Conservation (phyloP, 1,140 invertebrate species). For the Marisa cornuarietis region DNA sequence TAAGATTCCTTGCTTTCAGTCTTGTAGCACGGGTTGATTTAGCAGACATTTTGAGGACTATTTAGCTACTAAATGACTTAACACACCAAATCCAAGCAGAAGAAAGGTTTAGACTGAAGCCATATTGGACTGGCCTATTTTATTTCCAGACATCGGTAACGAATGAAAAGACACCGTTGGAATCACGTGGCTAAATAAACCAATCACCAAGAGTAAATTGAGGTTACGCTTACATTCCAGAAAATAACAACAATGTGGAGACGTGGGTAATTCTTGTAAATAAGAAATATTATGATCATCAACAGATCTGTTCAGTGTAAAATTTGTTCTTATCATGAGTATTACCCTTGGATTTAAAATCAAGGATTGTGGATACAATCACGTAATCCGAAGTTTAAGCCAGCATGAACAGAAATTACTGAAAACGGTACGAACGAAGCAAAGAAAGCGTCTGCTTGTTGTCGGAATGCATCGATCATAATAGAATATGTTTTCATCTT, state of each 20-base stretch:
- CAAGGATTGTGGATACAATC: background rate
- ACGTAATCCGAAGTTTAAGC: constrained; percentile 4
- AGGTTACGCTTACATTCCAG: constrained; percentile 11
- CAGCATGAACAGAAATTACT: constrained; percentile 10
- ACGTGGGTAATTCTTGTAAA: no score
- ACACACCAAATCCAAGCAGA: constrained; percentile 27
- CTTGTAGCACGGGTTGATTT: constrained; percentile 52
- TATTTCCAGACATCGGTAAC: constrained; percentile 41
- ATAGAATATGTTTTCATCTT: no score
- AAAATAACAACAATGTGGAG: constrained; percentile 5
- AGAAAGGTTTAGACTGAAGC: constrained; percentile 41
- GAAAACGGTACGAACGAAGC: constrained; percentile 8
- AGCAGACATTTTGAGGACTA: constrained; percentile 51
- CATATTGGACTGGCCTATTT: constrained; percentile 55
- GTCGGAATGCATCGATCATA: no score
- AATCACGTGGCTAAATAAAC: constrained; percentile 47
- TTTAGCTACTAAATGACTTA: constrained; percentile 11
- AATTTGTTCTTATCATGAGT: background rate
- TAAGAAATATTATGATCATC: no score
- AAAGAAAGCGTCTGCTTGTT: no score
- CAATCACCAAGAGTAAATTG: constrained; percentile 39
- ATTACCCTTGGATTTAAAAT: constrained; percentile 10
- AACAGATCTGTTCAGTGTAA: no score
- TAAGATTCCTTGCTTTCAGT: constrained; percentile 51
- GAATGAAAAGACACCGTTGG: constrained; percentile 44